phyloP scores from a whole-genome alignment of 53 echinoderm and acorn worm genomes.

The Antedon mediterranea region DNA sequence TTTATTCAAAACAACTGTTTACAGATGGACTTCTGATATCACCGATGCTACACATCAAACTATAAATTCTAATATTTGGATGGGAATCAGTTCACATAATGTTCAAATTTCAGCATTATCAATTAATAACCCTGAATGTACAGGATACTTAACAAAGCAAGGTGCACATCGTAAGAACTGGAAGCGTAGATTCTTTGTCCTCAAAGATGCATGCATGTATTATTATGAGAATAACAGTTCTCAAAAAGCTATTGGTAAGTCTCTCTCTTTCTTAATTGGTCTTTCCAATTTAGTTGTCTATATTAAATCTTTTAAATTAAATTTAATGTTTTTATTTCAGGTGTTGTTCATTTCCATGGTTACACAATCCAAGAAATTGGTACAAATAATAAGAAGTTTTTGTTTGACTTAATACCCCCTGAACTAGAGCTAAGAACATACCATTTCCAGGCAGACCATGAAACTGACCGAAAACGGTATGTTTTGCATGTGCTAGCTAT shows the following conservation, averaged over 20 bases:
- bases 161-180: slow-evolving; percentile 45
- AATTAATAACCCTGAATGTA: slow-evolving; percentile 74
- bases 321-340: slow-evolving; percentile 11
- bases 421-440: slow-evolving; percentile 49
- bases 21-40: slow-evolving; percentile 77
- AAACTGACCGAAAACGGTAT: slow-evolving; percentile 91
- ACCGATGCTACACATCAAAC: slow-evolving; percentile 65
- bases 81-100: slow-evolving; percentile 94
- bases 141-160: slow-evolving; percentile 63
- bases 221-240: slow-evolving; percentile 79
- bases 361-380: slow-evolving; percentile 89
- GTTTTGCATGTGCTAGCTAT: too few species aligned
- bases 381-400: slow-evolving; percentile 72
- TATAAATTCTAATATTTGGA: slow-evolving; percentile 62
- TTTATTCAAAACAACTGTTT: not conserved
- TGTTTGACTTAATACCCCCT: slow-evolving; percentile 57
- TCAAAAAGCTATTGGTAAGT: slow-evolving; percentile 64
- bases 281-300: too few species aligned
- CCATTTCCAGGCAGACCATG: slow-evolving; percentile 84
- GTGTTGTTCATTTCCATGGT: slow-evolving; percentile 97
- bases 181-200: slow-evolving; percentile 73
- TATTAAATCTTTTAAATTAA: too few species aligned
- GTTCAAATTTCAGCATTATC: slow-evolving; percentile 81
- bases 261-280: too few species aligned
- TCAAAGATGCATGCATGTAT: slow-evolving; percentile 74